Evolutionary conservation across 2,888 invertebrate genomes (phyloP), one percentile per base, ranked within the genome.

Genomic region (Apodemia arnacis): DNA sequence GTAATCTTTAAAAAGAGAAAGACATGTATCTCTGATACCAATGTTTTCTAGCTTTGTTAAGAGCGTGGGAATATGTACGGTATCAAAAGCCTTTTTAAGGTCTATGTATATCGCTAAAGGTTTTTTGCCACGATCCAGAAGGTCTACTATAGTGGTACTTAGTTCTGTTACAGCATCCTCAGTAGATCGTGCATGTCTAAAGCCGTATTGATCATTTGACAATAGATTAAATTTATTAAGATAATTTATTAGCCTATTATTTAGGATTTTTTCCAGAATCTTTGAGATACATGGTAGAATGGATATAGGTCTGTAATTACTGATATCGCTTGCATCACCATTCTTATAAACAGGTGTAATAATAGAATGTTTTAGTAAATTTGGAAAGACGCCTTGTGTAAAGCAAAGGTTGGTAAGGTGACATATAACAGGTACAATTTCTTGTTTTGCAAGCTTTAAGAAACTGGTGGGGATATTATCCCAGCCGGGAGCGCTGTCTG

Each of bases 281-380:
- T 83, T 79, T 15, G 75, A 74, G 13, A 82, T 41, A 0, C 21
- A 44, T 11, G 74, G 44, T 11, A 82, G 44, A 7, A 75, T 7
- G 5, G 79, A 83, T 49, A 80, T 80, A 7, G 83, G 83, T 27
- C 82, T 70, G 21, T 69, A 49, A n/a, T 76, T 79, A 21, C 21
- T 69, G 15, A 78, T 66, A 7, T 78, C 66, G 15, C 8, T 41
- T 38, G 18, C 59, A 24, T 34, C 49, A 2, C 82, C 82, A 5
- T 24, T 38, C 15, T 82, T 77, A 38, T 38, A 78, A 78, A 38
- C 38, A 21, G 38, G 77, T 21, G 24, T 66, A 5, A 66, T 66
- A 13, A 66, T 24, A 13, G 63, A 66, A 5, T 66, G 27, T 41
- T 78, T 78, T n/a, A 63, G 38, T 24, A 41, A 27, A n/a, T 38